Evolutionary conservation across 2,888 invertebrate genomes (phyloP).

Genomic region (Artemia sinica): DNA sequence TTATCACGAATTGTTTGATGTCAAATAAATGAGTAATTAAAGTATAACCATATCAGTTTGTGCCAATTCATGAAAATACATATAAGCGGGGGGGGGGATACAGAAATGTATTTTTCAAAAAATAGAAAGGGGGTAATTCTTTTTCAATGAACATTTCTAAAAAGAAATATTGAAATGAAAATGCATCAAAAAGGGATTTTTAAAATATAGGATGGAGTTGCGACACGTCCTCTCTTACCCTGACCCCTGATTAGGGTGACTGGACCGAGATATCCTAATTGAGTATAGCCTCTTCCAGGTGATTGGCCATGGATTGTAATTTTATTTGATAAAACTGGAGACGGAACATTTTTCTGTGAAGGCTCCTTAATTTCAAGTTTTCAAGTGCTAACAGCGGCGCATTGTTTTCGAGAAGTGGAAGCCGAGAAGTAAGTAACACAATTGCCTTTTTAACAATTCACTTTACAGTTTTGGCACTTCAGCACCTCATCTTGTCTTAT

Average conservation of each 20-base stretch:
- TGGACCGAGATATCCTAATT: too few species aligned
- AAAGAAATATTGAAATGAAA: not conserved
- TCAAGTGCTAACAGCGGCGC: not conserved
- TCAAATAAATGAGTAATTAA: too few species aligned
- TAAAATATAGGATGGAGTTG: too few species aligned
- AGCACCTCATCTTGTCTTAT: too few species aligned
- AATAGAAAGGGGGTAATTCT: not conserved
- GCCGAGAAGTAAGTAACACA: not conserved
- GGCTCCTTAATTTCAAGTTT: not conserved
- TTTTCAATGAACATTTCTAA: not conserved
- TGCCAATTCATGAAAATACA: too few species aligned
- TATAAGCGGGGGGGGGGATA: not conserved
- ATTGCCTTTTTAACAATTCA: too few species aligned
- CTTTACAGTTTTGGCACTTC: too few species aligned
- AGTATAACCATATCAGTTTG: too few species aligned
- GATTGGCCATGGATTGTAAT: constrained; percentile 12
- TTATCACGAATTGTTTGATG: too few species aligned
- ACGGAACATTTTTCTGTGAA: not conserved
- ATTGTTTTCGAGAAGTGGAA: constrained; percentile 11
- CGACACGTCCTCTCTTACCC: too few species aligned
- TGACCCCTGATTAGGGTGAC: too few species aligned
- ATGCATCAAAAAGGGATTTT: too few species aligned
- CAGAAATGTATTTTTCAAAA: not conserved
- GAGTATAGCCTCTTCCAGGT: not conserved
- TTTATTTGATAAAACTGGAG: not conserved